Conservation (phyloP, 2,888 invertebrate genomes). For the Eupithecia centaureata region DNA sequence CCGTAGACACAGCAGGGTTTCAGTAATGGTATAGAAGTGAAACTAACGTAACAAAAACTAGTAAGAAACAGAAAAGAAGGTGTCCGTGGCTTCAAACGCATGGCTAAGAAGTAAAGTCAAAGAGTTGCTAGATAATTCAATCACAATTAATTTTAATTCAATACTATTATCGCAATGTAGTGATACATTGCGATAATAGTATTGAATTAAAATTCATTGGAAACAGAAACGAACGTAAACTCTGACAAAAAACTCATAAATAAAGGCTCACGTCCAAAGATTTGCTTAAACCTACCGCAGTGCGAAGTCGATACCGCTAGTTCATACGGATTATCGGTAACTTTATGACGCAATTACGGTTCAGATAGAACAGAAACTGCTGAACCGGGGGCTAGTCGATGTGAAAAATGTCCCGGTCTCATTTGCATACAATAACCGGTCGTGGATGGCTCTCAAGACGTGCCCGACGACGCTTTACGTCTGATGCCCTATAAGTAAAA, state of each 20-base stretch:
- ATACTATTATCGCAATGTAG: too few species aligned
- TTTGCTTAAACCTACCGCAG: constrained; percentile 20
- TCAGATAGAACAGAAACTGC: constrained; percentile 37
- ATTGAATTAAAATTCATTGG: background rate
- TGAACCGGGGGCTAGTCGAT: constrained; percentile 39
- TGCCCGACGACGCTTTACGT: constrained; percentile 42
- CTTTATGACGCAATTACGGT: constrained; percentile 30
- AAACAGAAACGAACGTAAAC: background rate
- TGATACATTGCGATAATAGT: background rate
- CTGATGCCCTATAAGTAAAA: constrained; percentile 4
- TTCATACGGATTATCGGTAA: constrained; percentile 28
- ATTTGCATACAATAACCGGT: constrained; percentile 81
- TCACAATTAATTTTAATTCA: too few species aligned
- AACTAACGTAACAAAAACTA: background rate
- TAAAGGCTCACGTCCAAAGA: constrained; percentile 13
- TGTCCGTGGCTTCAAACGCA: too few species aligned
- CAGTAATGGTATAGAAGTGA: background rate
- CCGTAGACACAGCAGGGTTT: background rate
- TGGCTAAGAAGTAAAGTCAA: too few species aligned
- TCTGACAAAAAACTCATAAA: background rate
- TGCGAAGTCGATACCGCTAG: constrained; percentile 28
- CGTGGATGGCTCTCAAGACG: constrained; percentile 62
- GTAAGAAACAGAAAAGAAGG: background rate
- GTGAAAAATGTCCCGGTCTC: constrained; percentile 66
- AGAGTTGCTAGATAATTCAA: too few species aligned